phyloP scores from a whole-genome alignment of 2,888 invertebrate genomes.

The Deilephila porcellus region DNA sequence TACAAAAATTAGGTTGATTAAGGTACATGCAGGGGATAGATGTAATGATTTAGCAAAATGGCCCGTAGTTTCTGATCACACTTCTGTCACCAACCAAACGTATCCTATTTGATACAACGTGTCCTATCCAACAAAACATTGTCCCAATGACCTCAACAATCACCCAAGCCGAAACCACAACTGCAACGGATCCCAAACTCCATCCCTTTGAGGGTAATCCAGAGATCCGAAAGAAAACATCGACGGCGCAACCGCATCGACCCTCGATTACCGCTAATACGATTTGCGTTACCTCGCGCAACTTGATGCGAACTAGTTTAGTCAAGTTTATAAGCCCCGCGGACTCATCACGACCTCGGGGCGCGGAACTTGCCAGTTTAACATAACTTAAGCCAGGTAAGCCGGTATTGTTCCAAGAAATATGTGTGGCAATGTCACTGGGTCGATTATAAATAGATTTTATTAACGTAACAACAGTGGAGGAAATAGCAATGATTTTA shows the following conservation, averaged over 20 bases:
- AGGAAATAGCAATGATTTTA: not conserved
- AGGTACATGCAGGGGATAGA: too few species aligned
- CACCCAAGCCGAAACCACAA: not conserved
- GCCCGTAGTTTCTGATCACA: too few species aligned
- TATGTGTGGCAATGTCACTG: constrained; percentile 7
- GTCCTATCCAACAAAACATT: too few species aligned
- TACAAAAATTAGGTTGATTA: too few species aligned
- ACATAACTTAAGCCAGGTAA: constrained; percentile 17
- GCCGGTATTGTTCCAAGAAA: constrained; percentile 9
- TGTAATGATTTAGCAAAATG: too few species aligned
- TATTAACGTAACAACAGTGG: not conserved
- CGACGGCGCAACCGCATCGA: constrained; percentile 46
- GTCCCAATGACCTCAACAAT: too few species aligned
- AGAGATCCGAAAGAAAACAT: constrained; percentile 27
- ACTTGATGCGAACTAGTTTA: constrained; percentile 62
- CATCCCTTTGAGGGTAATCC: constrained; percentile 7
- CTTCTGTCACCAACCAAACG: too few species aligned
- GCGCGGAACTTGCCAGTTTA: constrained; percentile 22
- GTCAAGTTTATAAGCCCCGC: constrained; percentile 50
- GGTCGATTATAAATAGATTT: not conserved
- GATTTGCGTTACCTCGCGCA: constrained; percentile 68
- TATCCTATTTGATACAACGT: too few species aligned
- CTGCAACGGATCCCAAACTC: not conserved
- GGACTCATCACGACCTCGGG: constrained; percentile 18
- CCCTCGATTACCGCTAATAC: constrained; percentile 70